phyloP scores from a whole-genome alignment of 2,113 vertebrate genomes.

The Hassar affinis region DNA sequence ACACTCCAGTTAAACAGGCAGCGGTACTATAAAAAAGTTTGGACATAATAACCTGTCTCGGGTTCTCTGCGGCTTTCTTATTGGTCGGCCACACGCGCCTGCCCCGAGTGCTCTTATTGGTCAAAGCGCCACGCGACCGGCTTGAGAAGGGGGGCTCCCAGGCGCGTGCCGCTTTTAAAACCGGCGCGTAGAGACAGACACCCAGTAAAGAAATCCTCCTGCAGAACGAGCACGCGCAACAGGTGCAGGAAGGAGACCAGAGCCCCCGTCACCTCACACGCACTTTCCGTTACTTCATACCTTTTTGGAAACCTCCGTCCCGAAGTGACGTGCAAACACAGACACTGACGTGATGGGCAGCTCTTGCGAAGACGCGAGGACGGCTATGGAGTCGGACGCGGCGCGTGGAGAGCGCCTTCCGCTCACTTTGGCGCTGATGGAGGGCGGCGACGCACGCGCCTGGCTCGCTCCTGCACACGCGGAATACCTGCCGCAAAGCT shows the following conservation, averaged over 20 bases:
- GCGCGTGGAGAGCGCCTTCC: slow-evolving; percentile 16
- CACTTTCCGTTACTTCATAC: not conserved
- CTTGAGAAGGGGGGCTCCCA: slow-evolving; percentile 84
- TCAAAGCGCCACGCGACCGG: slow-evolving; percentile 84
- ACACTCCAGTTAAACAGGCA: slow-evolving; percentile 67
- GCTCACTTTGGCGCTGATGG: slow-evolving; percentile 7
- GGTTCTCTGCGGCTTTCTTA: slow-evolving; percentile 67
- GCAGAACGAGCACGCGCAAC: slow-evolving; percentile 68
- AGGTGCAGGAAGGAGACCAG: slow-evolving; percentile 57
- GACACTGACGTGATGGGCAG: slow-evolving; percentile 70
- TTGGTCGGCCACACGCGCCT: slow-evolving; percentile 87
- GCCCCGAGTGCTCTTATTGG: slow-evolving; percentile 77
- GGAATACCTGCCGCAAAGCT: slow-evolving; percentile 75
- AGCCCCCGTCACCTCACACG: slow-evolving; percentile 17
- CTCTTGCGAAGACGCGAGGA: slow-evolving; percentile 64
- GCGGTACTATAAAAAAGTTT: slow-evolving; percentile 61
- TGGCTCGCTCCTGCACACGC: slow-evolving; percentile 84
- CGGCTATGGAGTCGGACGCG: slow-evolving; percentile 43
- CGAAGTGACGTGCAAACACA: not conserved
- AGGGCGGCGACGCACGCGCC: slow-evolving; percentile 69
- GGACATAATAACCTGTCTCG: slow-evolving; percentile 67
- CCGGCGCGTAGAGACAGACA: slow-evolving; percentile 83
- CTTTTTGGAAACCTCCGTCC: not conserved
- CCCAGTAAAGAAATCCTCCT: slow-evolving; percentile 81
- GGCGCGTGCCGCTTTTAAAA: slow-evolving; percentile 98